phyloP scores from a whole-genome alignment of 2,888 invertebrate species.

The Xestia xanthographa region DNA sequence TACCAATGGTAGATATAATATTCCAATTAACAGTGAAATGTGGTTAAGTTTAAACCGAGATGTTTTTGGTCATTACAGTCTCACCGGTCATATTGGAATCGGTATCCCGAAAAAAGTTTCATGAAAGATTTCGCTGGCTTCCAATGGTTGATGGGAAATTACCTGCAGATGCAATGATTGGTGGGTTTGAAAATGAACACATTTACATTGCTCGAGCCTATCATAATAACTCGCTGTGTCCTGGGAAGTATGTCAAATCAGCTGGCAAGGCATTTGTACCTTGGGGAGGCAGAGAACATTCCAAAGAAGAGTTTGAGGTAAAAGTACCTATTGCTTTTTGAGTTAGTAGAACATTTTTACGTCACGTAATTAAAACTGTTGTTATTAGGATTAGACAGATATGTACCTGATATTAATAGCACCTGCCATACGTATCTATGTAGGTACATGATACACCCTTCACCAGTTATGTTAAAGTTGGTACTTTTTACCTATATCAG shows the following conservation, averaged over 20 bases:
- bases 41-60: background rate
- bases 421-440: background rate
- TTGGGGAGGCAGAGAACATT: slow-evolving; percentile 94
- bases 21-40: slow-evolving; percentile 3
- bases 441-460: background rate
- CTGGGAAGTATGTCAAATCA: slow-evolving; percentile 93
- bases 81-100: slow-evolving; percentile 55
- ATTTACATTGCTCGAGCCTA: slow-evolving; percentile 92
- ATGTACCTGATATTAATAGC: background rate
- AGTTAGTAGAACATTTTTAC: background rate
- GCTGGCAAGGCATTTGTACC: slow-evolving; percentile 92
- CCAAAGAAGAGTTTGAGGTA: slow-evolving; percentile 92
- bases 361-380: background rate
- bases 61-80: slow-evolving; percentile 41
- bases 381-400: background rate
- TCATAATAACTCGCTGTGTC: slow-evolving; percentile 93
- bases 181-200: slow-evolving; percentile 91
- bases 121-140: slow-evolving; percentile 91
- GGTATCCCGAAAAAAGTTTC: slow-evolving; percentile 41
- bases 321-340: background rate
- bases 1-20: background rate
- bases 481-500: too few relatives aligned
- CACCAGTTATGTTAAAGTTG: background rate
- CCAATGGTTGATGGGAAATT: slow-evolving; percentile 89
- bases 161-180: slow-evolving; percentile 93